A percentile compares a stretch with the other conserved stretches of the same genome.
These are phyloP conservation scores for Coenonympha glycerion DNA, from an alignment of 2,888 invertebrate species.

Conservation along the genomic window DNA sequence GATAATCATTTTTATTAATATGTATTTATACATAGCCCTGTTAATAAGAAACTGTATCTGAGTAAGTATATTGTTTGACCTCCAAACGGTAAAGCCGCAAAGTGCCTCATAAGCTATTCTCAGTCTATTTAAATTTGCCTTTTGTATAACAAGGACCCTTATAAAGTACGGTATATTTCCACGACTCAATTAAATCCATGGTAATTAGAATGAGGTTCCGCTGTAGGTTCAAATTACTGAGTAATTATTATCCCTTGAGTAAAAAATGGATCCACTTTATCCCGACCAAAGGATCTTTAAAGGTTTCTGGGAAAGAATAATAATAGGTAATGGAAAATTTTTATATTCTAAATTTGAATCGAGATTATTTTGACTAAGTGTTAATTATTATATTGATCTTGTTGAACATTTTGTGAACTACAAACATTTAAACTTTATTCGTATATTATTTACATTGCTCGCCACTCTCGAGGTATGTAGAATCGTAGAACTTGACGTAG, in stretches of 20 bases:
- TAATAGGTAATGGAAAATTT: not conserved
- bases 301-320: not conserved
- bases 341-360: not conserved
- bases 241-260: not conserved
- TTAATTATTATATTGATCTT: too few relatives aligned
- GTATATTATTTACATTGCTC: too few relatives aligned
- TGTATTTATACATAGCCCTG: too few relatives aligned
- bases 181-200: conserved; percentile 22
- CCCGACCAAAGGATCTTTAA: not conserved
- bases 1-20: not conserved
- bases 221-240: conserved; percentile 19
- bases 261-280: not conserved
- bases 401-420: too few relatives aligned
- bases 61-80: not conserved
- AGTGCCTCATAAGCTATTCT: conserved; percentile 2
- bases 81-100: not conserved
- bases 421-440: too few relatives aligned
- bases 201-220: conserved; percentile 14
- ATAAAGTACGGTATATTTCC: conserved; percentile 18
- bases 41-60: not conserved
- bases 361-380: too few relatives aligned
- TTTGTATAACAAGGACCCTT: conserved; percentile 2
- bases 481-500: too few relatives aligned
- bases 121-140: conserved; percentile 8
- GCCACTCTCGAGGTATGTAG: too few relatives aligned